These are phyloP conservation scores for Campylomormyrus numenius DNA, from an alignment of 2,113 vertebrate genomes.

Conservation along the genomic window DNA sequence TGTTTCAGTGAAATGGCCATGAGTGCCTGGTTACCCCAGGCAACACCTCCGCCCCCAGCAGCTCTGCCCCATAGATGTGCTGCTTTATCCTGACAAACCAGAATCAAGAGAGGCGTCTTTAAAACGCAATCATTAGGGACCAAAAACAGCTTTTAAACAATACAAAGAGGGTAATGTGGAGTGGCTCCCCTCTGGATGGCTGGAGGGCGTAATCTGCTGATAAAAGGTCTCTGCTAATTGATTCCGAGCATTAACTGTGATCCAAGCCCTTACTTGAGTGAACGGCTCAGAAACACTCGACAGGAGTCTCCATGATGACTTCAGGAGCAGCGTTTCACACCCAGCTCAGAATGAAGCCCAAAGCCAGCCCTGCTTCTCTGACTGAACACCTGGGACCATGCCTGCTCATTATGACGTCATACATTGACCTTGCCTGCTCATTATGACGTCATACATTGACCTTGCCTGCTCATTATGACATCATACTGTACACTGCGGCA, in stretches of 20 bases:
- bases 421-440: not conserved
- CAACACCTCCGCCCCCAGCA: not conserved
- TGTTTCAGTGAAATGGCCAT: not conserved
- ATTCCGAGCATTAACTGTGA: conserved; percentile 12
- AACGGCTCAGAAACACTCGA: not conserved
- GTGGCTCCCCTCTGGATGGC: conserved; percentile 25
- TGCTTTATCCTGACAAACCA: conserved; percentile 5
- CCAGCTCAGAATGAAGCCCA: not conserved
- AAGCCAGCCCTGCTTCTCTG: not conserved
- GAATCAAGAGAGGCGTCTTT: conserved; percentile 1
- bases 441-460: not conserved
- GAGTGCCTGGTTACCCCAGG: not conserved
- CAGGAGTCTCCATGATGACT: not conserved
- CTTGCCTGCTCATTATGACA: no score
- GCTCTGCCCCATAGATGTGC: not conserved
- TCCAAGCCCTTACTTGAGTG: not conserved
- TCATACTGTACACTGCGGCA: not conserved
- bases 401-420: not conserved
- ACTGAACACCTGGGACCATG: not conserved
- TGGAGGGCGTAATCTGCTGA: conserved; percentile 6
- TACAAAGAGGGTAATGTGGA: not conserved
- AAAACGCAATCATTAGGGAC: conserved; percentile 8
- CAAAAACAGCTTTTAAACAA: conserved; percentile 9
- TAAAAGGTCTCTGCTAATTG: conserved; percentile 31
- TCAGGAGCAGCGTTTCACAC: not conserved